Conservation (phyloP, 2,797 vertebrate genomes). For the Pseudomugil gertrudae region DNA sequence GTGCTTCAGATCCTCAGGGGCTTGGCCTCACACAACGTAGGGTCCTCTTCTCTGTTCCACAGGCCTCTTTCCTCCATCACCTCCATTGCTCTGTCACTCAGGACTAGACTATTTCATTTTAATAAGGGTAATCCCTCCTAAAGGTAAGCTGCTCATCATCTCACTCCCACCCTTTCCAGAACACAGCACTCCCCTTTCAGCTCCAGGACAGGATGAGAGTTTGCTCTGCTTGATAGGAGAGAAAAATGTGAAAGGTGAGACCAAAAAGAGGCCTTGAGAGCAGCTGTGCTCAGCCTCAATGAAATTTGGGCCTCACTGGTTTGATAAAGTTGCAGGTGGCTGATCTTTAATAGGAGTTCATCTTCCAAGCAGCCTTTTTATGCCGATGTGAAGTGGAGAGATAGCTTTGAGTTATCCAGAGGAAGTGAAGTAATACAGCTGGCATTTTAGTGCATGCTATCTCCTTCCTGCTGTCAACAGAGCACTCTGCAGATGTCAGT, state of each 20-base stretch:
- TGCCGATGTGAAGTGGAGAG: slow-evolving; percentile 32
- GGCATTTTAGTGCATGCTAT: slow-evolving; percentile 52
- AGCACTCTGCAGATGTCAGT: slow-evolving; percentile 56
- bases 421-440: slow-evolving; percentile 57
- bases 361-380: slow-evolving; percentile 22
- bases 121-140: slow-evolving; percentile 80
- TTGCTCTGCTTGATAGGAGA: slow-evolving; percentile 68
- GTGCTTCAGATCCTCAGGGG: slow-evolving; percentile 64
- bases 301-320: slow-evolving; percentile 44
- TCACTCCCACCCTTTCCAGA: slow-evolving; percentile 49
- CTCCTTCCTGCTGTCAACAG: slow-evolving; percentile 53
- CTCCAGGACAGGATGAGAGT: slow-evolving; percentile 65
- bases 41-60: slow-evolving; percentile 41
- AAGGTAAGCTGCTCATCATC: slow-evolving; percentile 79
- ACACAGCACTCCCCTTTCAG: slow-evolving; percentile 72
- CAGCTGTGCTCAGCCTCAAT: slow-evolving; percentile 50
- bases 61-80: slow-evolving; percentile 51
- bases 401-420: slow-evolving; percentile 52
- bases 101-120: slow-evolving; percentile 81
- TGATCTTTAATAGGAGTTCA: slow-evolving; percentile 44
- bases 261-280: slow-evolving; percentile 63
- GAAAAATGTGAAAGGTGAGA: slow-evolving; percentile 79
- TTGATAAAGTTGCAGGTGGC: slow-evolving; percentile 72
- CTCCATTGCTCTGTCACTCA: slow-evolving; percentile 81
- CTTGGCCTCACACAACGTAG: slow-evolving; percentile 62